phyloP scores from a whole-genome alignment of 2,797 vertebrate species.

The Discoglossus pictus region DNA sequence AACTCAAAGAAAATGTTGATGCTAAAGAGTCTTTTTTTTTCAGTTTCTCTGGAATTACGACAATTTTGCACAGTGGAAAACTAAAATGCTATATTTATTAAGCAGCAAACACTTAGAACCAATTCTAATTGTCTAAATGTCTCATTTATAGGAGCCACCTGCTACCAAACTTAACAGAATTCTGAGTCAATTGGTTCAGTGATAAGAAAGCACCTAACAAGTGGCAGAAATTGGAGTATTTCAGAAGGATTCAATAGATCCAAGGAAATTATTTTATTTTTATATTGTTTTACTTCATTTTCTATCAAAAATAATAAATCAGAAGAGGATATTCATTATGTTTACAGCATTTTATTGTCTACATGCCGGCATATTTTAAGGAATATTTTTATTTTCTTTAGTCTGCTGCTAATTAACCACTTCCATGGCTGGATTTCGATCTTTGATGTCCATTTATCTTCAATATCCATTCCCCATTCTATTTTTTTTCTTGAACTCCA shows the following conservation, averaged over 20 bases:
- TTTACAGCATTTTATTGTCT: too few species aligned
- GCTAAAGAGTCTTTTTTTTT: background rate
- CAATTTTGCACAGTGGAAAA: background rate
- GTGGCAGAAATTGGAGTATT: slow-evolving; percentile 7
- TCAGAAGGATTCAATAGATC: too few species aligned
- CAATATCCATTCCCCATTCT: too few species aligned
- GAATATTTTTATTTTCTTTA: too few species aligned
- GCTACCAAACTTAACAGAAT: background rate
- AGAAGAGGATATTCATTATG: too few species aligned
- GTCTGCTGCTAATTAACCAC: too few species aligned
- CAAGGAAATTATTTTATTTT: background rate
- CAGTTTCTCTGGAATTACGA: background rate
- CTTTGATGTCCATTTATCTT: too few species aligned
- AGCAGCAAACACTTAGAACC: slow-evolving; percentile 6
- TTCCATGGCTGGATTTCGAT: too few species aligned
- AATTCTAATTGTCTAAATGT: slow-evolving; percentile 10
- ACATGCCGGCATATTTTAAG: too few species aligned
- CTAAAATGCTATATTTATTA: background rate
- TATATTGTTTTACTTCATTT: background rate
- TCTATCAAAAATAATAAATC: too few species aligned
- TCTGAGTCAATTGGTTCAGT: background rate
- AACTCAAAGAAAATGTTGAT: background rate
- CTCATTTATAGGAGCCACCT: slow-evolving; percentile 4
- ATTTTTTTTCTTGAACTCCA: too few species aligned
- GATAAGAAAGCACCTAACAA: background rate